Evolutionary conservation across 1,140 invertebrate genomes (phyloP), one percentile per base, ranked within the genome.

Genomic region (Hylaeus volcanicus): DNA sequence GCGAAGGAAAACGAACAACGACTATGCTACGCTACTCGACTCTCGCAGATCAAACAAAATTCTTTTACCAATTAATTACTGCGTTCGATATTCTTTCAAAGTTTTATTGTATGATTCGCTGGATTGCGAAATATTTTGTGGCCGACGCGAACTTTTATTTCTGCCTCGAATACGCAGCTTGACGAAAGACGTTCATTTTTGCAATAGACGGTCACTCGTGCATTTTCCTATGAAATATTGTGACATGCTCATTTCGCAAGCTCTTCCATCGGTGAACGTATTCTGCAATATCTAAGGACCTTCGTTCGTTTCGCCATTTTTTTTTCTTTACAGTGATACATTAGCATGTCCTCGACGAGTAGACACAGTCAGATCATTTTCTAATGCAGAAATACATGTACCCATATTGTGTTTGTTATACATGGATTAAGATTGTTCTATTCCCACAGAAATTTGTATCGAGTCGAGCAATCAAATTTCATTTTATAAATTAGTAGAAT

Each of bases 181-280:
- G 61, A 66, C 69, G 75, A 72, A 82, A 45, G 68, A 79, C 75
- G 43, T 9, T 48, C 61, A 69, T 74, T 81, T 74, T 61, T 74
- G 79, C 64, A 74, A 74, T 60, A 53, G 70, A 41, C 70, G 51
- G 48, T n/a, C 43, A 66, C 45, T 81, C 37, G 39, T 63, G 41
- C 41, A 55, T 76, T 82, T 71, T 45, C 26, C 74, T 37, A 55
- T 45, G 80, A 71, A 78, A 69, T 45, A 66, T 82, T 72, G 66
- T 78, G 80, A 78, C 74, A 66, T 68, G 14, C 48, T 72, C 60
- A 60, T 82, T 72, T 82, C 75, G 75, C 75, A 82, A 82, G 43
- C 55, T 39, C 39, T 45, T 72, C 45, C 68, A 60, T 66, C 69
- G 80, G 61, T 79, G 80, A 79, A 79, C 39, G 79, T 69, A 60